Percentiles rank a stretch among this genome's conserved stretches.
phyloP scores from a whole-genome alignment of 2,113 vertebrate genomes.

The Castor canadensis region DNA sequence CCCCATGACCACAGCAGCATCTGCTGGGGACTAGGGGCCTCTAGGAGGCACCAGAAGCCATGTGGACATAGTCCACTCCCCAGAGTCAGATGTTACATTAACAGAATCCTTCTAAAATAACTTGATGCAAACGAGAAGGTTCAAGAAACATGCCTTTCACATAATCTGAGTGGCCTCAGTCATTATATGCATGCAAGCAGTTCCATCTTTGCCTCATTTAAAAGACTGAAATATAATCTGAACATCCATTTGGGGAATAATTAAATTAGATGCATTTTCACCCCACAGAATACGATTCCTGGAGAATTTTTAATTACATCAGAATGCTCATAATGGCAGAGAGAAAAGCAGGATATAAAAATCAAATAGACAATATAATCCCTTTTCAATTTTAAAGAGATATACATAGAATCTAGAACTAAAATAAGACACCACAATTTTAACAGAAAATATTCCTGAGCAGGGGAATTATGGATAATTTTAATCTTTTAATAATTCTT shows the following conservation, averaged over 20 bases:
- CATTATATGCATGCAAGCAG: rapidly evolving
- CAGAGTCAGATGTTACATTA: rapidly evolving
- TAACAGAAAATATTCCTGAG: background rate
- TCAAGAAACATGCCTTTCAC: background rate
- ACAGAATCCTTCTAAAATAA: background rate
- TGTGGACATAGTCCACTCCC: rapidly evolving
- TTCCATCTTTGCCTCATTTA: background rate
- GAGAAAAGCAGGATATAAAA: background rate
- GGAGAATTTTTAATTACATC: background rate
- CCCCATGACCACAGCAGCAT: background rate
- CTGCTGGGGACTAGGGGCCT: too few species aligned
- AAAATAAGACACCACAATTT: background rate
- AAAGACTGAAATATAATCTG: background rate
- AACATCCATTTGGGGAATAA: background rate
- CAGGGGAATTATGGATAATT: background rate
- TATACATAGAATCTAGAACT: background rate
- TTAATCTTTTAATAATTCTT: background rate
- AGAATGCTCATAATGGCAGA: background rate
- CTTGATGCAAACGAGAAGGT: background rate
- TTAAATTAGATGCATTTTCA: background rate
- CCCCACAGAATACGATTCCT: background rate
- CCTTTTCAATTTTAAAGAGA: background rate
- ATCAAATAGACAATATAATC: background rate
- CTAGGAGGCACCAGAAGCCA: background rate
- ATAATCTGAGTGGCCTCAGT: background rate